phyloP scores from a whole-genome alignment of 2,888 invertebrate genomes.

The Boloria selene region DNA sequence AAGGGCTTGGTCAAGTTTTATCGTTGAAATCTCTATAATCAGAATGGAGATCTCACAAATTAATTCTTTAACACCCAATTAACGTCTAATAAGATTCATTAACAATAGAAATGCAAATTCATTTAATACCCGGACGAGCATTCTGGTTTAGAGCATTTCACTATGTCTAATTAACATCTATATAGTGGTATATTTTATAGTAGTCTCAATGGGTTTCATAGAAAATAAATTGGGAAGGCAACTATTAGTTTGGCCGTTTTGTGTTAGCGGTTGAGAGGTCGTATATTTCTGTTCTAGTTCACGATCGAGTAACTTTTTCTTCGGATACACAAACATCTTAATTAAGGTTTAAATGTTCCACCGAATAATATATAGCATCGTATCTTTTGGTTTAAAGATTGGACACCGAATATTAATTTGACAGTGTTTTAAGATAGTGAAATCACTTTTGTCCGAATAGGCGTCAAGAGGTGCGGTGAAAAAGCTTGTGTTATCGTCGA shows the following conservation, averaged over 20 bases:
- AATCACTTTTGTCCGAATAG: conserved; percentile 24
- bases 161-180: conserved; percentile 63
- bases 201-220: conserved; percentile 55
- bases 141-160: conserved; percentile 59
- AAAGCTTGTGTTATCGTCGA: conserved; percentile 41
- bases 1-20: conserved; percentile 57
- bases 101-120: conserved; percentile 77
- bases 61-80: conserved; percentile 79
- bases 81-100: conserved; percentile 64
- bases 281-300: conserved; percentile 62
- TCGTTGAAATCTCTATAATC: conserved; percentile 67
- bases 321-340: conserved; percentile 63
- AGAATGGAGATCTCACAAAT: conserved; percentile 63
- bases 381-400: conserved; percentile 48
- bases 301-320: conserved; percentile 59
- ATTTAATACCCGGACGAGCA: conserved; percentile 64
- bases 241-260: conserved; percentile 64
- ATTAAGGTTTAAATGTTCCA: conserved; percentile 66
- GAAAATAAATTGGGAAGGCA: conserved; percentile 62
- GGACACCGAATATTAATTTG: conserved; percentile 47
- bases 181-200: conserved; percentile 58
- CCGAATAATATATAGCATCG: conserved; percentile 59
- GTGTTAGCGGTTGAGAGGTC: conserved; percentile 55
- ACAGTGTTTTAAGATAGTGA: conserved; percentile 31
- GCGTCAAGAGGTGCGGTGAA: conserved; percentile 25